Conservation (phyloP, 1,140 invertebrate species). For the Eueides isabella region DNA sequence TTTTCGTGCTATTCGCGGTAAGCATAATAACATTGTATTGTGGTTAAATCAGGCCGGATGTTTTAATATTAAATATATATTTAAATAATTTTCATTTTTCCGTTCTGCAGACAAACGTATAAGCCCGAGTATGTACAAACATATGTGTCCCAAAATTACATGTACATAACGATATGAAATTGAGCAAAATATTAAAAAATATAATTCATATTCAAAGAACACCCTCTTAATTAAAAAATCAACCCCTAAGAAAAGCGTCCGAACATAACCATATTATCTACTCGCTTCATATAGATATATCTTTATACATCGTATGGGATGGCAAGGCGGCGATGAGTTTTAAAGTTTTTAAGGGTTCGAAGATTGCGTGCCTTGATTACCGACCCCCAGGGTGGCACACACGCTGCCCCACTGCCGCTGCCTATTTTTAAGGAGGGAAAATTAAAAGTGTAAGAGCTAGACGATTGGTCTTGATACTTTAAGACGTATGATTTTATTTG, state of each 20-base stretch:
- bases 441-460: constrained; percentile 73
- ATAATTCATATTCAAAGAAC: not conserved
- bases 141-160: not conserved
- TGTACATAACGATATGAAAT: not conserved
- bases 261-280: constrained; percentile 9
- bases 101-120: too few relatives aligned
- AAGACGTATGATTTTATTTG: constrained; percentile 47
- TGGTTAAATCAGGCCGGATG: too few relatives aligned
- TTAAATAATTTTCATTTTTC: too few relatives aligned
- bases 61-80: too few relatives aligned
- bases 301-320: constrained; percentile 33
- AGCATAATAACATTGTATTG: too few relatives aligned
- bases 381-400: constrained; percentile 60
- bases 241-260: not conserved
- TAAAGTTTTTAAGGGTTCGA: constrained; percentile 82
- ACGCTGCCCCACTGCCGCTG: constrained; percentile 68
- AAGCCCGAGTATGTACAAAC: too few relatives aligned
- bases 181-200: not conserved
- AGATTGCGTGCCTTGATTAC: constrained; percentile 82
- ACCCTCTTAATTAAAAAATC: constrained; percentile 14
- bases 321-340: constrained; percentile 76
- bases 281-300: constrained; percentile 29
- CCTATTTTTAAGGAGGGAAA: constrained; percentile 81
- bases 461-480: constrained; percentile 62
- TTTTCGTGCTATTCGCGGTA: too few relatives aligned